Evolutionary conservation across 37 sponge, comb jelly and placozoan genomes (phyloP).

Genomic region (Chondrosia reniformis): DNA sequence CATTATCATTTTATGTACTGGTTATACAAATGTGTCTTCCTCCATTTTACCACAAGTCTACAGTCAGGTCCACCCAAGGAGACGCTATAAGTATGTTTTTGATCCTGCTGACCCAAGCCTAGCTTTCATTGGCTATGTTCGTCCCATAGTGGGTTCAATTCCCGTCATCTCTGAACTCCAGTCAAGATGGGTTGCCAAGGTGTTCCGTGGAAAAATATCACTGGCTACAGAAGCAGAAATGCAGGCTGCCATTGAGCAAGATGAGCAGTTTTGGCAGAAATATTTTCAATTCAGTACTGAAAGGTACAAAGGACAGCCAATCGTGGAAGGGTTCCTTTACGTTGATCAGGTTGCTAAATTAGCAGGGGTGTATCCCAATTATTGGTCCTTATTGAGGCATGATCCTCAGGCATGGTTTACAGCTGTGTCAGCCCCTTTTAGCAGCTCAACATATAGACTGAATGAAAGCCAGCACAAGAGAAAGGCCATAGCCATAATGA

Average conservation of each 20-base stretch:
- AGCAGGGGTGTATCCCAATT: slow-evolving; percentile 78
- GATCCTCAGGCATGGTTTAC: slow-evolving; percentile 58
- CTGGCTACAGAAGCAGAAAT: slow-evolving; percentile 47
- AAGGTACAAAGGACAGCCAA: slow-evolving; percentile 12
- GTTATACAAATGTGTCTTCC: slow-evolving; percentile 36
- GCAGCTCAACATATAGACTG: slow-evolving; percentile 63
- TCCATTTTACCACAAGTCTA: slow-evolving; percentile 68
- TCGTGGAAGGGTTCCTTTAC: slow-evolving; percentile 80
- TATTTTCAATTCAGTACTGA: slow-evolving; percentile 56
- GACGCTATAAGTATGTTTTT: slow-evolving; percentile 82
- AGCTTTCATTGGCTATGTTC: slow-evolving; percentile 78
- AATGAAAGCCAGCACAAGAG: slow-evolving; percentile 47
- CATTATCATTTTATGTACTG: slow-evolving; percentile 68
- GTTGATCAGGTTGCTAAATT: slow-evolving; percentile 66
- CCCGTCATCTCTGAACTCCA: slow-evolving; percentile 79
- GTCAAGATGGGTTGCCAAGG: slow-evolving; percentile 76
- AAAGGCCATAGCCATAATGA: slow-evolving; percentile 52
- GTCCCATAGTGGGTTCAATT: slow-evolving; percentile 81
- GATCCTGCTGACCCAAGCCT: slow-evolving; percentile 68
- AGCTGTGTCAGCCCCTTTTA: slow-evolving; percentile 73
- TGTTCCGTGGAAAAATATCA: slow-evolving; percentile 47
- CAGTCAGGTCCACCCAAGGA: slow-evolving; percentile 27
- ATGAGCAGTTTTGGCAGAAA: slow-evolving; percentile 41
- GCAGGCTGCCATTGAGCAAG: slow-evolving; percentile 26
- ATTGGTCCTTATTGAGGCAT: slow-evolving; percentile 58